These are phyloP conservation scores for Lapara coniferarum DNA, from an alignment of 2,888 invertebrate genomes.

Conservation along the genomic window DNA sequence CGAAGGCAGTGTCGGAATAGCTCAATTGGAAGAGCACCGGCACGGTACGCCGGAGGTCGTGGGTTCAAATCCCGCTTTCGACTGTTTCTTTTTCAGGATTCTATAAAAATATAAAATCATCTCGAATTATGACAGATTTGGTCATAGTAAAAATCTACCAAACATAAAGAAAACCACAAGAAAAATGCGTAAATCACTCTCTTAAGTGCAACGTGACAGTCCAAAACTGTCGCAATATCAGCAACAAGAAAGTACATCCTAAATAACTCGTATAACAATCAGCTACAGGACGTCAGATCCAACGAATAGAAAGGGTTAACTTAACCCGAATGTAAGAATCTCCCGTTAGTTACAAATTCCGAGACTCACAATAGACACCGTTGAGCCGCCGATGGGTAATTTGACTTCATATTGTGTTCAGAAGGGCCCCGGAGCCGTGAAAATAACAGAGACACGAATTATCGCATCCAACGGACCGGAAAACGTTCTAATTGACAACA, in stretches of 20 bases:
- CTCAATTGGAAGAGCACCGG: no score
- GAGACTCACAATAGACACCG: conserved; percentile 62
- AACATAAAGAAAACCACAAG: no score
- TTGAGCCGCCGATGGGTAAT: conserved; percentile 64
- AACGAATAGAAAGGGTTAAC: background rate
- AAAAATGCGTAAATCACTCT: no score
- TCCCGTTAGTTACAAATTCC: conserved; percentile 74
- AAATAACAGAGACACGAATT: conserved; percentile 49
- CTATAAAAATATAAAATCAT: no score
- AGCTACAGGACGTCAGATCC: background rate
- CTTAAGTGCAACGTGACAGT: no score
- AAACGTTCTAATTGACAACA: conserved; percentile 67
- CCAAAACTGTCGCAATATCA: no score
- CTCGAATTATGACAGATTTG: no score
- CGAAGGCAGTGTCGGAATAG: no score
- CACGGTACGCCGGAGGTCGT: no score
- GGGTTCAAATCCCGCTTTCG: no score
- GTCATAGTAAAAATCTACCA: no score
- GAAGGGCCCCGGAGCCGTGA: conserved; percentile 57
- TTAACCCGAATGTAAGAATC: conserved; percentile 59
- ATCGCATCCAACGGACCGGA: conserved; percentile 52
- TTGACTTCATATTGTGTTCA: conserved; percentile 65
- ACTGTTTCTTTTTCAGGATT: no score
- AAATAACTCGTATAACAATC: background rate
- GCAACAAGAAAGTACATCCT: background rate